Evolutionary conservation across 2,797 vertebrate species (phyloP).

Genomic region (Acrocephalus scirpaceus): DNA sequence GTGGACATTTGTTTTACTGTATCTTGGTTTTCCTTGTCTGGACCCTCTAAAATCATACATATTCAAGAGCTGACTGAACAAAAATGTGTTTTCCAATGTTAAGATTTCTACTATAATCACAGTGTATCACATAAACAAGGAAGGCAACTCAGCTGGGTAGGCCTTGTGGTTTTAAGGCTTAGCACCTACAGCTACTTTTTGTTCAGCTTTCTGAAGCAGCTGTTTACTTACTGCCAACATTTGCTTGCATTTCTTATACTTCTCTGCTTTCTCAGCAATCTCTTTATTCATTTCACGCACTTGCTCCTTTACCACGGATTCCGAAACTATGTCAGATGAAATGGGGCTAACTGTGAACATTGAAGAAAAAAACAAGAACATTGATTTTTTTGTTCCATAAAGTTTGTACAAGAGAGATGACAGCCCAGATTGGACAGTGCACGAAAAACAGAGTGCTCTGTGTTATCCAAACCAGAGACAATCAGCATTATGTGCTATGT

Average conservation of each 20-base stretch:
- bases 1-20: neutral
- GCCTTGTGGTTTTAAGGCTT: neutral
- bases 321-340: slow-evolving; percentile 85
- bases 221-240: slow-evolving; percentile 86
- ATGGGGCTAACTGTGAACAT: slow-evolving; percentile 81
- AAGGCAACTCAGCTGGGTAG: neutral
- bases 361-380: slow-evolving; percentile 20
- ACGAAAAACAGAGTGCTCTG: neutral
- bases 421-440: neutral
- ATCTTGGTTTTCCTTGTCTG: neutral
- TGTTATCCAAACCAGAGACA: neutral
- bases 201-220: slow-evolving; percentile 24
- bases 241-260: slow-evolving; percentile 95
- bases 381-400: neutral
- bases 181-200: neutral
- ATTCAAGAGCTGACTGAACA: neutral
- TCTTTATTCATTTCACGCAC: slow-evolving; percentile 91
- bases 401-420: neutral
- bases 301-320: slow-evolving; percentile 89
- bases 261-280: slow-evolving; percentile 90
- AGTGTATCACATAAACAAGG: neutral
- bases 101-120: neutral
- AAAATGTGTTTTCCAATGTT: neutral
- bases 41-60: neutral
- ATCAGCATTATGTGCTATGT: accelerated